A percentile compares a stretch with the other conserved stretches of the same genome.
These are phyloP conservation scores for Oreonectes daqikongensis DNA, from an alignment of 2,797 vertebrate genomes.

Conservation along the genomic window DNA sequence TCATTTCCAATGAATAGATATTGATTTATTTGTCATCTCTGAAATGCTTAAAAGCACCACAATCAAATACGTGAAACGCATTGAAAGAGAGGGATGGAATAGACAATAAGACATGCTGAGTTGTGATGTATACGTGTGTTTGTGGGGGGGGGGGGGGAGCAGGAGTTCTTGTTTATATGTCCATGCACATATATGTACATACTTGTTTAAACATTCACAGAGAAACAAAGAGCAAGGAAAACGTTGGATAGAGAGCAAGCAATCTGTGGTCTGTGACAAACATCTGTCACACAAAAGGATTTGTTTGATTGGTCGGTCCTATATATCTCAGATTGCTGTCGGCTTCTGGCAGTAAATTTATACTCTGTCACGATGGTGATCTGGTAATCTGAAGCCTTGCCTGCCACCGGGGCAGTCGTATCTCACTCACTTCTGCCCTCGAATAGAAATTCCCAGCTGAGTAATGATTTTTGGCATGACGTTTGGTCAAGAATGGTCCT, in stretches of 20 bases:
- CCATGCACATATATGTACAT: not conserved
- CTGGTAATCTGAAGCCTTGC: slow-evolving; percentile 58
- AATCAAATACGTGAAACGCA: slow-evolving; percentile 44
- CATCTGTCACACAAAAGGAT: slow-evolving; percentile 76
- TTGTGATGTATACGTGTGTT: slow-evolving; percentile 10
- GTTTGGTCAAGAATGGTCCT: not conserved
- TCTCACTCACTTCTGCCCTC: slow-evolving; percentile 64
- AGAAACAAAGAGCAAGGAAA: not conserved
- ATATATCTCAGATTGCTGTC: slow-evolving; percentile 72
- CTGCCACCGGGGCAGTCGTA: slow-evolving; percentile 55
- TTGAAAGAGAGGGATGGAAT: slow-evolving; percentile 15
- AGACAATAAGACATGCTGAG: slow-evolving; percentile 8
- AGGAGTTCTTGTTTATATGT: not conserved
- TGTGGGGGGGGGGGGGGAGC: not conserved
- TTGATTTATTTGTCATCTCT: slow-evolving; percentile 60
- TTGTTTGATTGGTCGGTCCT: slow-evolving; percentile 72
- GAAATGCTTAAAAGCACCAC: slow-evolving; percentile 41
- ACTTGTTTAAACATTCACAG: not conserved
- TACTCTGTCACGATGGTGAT: slow-evolving; percentile 67
- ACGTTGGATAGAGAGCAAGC: slow-evolving; percentile 43
- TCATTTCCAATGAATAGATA: slow-evolving; percentile 55
- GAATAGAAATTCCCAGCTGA: slow-evolving; percentile 43
- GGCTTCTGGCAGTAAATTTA: slow-evolving; percentile 74
- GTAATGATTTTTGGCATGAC: not conserved
- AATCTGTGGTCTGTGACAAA: slow-evolving; percentile 68